Base-by-base conservation (phyloP, 2,113 vertebrate species). In the Dicrurus megarhynchus region DNA sequence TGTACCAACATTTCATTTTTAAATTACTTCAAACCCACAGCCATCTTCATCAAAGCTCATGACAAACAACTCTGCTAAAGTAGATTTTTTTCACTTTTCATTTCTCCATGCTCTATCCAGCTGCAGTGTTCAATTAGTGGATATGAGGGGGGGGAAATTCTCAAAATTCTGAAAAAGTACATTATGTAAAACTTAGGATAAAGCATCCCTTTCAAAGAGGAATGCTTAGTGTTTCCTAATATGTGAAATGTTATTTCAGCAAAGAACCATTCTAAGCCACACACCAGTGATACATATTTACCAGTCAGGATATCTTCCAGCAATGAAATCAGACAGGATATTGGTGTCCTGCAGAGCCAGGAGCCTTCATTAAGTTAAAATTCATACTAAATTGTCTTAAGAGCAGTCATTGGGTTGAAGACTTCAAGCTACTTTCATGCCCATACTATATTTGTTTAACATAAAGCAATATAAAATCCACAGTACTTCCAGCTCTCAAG, bases 131-230 rank as follows among this genome's bases (percentile, higher is more conserved):
- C 28, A 56, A 57, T 46, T 50, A 81, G 10, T 23, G 8, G 8
- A 49, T 32, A 53, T 2, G 3, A 7, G 2, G 4, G 8, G 2
- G 10, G 1, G 3, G 3, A 10, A 50, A 21, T 1, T 19, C 18
- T 55, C 22, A 52, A 14, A 67, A 74, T 78, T 76, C 28, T 69
- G 16, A 26, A 47, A 47, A 70, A 68, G 7, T 32, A 64, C 10
- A 8, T 5, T 24, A 69, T 41, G 22, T 28, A 59, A 78, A 92
- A 61, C 10, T 41, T 52, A 75, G 9, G 27, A 70, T 18, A 63
- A 86, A 53, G 6, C 8, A 77, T 42, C 9, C 2, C 2, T 63
- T 77, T 91, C 42, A 52, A 70, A 68, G 24, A 84, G 20, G 16
- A 68, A 64, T 6, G 3, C 10, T 56, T 87, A 49, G n/a, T 47